Percentiles rank a stretch among this genome's conserved stretches.
phyloP scores from a whole-genome alignment of 2,797 vertebrate genomes.

The Eulemur coronatus region DNA sequence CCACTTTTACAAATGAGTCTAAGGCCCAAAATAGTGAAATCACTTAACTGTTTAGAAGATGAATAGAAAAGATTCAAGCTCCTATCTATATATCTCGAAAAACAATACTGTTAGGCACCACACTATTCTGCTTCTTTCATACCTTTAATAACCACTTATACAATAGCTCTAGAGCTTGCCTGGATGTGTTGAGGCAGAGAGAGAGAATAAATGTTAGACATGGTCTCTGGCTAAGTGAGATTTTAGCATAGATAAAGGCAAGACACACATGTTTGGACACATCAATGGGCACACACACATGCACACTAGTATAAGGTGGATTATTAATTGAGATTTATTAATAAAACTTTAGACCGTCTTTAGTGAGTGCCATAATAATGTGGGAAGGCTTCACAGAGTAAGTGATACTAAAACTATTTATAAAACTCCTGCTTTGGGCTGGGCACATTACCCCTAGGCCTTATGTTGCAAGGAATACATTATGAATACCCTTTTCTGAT shows the following conservation, averaged over 20 bases:
- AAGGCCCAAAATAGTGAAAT: neutral
- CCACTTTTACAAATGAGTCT: neutral
- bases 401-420: neutral
- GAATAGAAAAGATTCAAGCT: neutral
- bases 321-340: neutral
- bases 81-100: neutral
- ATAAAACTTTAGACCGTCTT: neutral
- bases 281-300: neutral
- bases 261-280: neutral
- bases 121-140: neutral
- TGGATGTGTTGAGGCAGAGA: neutral
- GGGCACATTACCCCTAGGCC: neutral
- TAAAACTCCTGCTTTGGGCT: neutral
- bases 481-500: neutral
- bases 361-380: neutral
- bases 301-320: neutral
- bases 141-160: neutral
- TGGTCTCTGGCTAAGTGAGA: neutral
- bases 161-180: neutral
- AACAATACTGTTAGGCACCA: neutral
- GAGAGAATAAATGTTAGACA: neutral
- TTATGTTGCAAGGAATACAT: neutral
- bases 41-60: neutral
- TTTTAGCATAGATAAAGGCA: neutral
- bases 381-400: neutral